phyloP scores from a whole-genome alignment of 2,797 vertebrate species.

The Trichosurus vulpecula region DNA sequence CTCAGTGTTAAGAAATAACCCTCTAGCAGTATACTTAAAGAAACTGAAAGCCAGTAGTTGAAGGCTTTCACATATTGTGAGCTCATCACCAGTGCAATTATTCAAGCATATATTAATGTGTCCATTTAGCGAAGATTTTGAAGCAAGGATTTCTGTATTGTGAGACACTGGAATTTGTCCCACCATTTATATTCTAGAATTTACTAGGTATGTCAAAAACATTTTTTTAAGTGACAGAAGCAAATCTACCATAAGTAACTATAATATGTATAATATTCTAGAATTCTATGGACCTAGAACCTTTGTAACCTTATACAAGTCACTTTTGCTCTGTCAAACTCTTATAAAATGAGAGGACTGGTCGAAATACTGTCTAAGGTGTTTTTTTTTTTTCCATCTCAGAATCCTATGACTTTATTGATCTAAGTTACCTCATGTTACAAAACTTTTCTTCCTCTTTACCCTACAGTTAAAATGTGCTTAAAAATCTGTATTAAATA shows the following conservation, averaged over 20 bases:
- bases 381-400: background rate
- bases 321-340: background rate
- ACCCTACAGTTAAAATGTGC: background rate
- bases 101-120: background rate
- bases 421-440: background rate
- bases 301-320: background rate
- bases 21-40: background rate
- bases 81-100: background rate
- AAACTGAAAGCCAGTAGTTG: background rate
- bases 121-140: background rate
- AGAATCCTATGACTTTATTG: background rate
- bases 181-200: background rate
- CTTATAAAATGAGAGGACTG: background rate
- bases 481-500: background rate
- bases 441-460: background rate
- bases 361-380: background rate
- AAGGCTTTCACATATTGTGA: background rate
- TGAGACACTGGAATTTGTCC: background rate
- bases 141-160: background rate
- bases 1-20: background rate
- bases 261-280: background rate
- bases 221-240: background rate
- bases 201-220: background rate
- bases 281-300: background rate
- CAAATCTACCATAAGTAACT: background rate